A percentile compares a stretch with the other conserved stretches of the same genome.
These are phyloP conservation scores for Megalops atlanticus DNA, from an alignment of 2,113 vertebrate species.

Conservation along the genomic window DNA sequence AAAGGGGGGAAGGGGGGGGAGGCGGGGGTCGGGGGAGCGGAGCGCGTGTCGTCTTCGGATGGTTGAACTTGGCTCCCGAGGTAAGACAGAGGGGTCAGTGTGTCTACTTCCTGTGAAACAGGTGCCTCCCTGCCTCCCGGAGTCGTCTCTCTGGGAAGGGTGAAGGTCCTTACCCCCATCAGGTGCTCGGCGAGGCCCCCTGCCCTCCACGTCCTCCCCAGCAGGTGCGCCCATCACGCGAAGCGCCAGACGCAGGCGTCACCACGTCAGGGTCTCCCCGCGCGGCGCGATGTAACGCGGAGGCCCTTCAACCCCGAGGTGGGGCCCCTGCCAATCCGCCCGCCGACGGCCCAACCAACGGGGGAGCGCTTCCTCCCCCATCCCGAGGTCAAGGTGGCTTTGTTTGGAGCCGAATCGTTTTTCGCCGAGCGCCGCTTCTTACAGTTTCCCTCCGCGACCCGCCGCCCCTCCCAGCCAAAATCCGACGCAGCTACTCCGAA, in stretches of 20 bases:
- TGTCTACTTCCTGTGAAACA: neutral
- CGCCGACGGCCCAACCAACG: conserved; percentile 67
- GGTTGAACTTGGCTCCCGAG: conserved; percentile 36
- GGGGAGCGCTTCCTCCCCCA: conserved; percentile 48
- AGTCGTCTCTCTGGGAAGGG: neutral
- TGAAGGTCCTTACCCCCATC: conserved; percentile 12
- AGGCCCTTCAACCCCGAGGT: conserved; percentile 67
- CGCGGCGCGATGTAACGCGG: conserved; percentile 45
- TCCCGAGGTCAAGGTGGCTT: conserved; percentile 63
- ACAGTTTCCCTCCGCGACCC: conserved; percentile 3
- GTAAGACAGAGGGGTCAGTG: conserved; percentile 27
- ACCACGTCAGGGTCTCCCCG: conserved; percentile 13
- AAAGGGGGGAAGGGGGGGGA: conserved; percentile 19
- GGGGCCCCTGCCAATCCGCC: conserved; percentile 73
- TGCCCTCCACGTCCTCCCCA: neutral
- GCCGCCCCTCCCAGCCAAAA: neutral
- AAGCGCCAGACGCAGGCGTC: conserved; percentile 10
- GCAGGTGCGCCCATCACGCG: conserved; percentile 8
- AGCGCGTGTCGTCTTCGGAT: conserved; percentile 40
- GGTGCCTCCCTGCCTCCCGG: neutral
- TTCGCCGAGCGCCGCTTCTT: neutral
- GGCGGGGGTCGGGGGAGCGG: neutral
- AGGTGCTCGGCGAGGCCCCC: neutral
- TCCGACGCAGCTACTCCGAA: neutral
- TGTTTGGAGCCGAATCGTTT: conserved; percentile 33